Base-by-base conservation (phyloP, 2,888 invertebrate genomes). In the Thyatira batis region DNA sequence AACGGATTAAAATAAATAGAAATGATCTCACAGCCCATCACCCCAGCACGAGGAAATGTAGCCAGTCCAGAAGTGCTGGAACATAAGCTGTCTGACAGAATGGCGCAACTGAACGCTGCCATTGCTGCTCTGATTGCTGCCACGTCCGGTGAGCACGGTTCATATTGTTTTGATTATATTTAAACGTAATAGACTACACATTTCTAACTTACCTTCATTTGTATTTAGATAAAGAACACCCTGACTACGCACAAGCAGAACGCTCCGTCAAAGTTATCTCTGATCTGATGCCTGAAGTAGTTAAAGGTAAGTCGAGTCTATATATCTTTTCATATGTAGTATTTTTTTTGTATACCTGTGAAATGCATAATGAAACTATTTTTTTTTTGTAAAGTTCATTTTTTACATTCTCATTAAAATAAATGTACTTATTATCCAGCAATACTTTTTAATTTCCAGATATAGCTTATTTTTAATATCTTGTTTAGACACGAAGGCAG, bases 171-270 rank as follows among this genome's bases (percentile, higher is more conserved):
- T 13, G 13, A 2, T 39, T 0, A 17, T 0, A 17, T 8, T 8
- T 39, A 0, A 2, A 11, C 0, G 1, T 8, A 5, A 8, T 8
- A 27, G 28, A 30, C 43, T 5, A 13, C 11, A 2, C 20, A 21
- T 20, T 27, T 46, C 53, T 20, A 9, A 20, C 1, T 21, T 39
- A 39, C 13, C 11, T 8, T 39, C 8, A 10, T 45, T 53, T 51
- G n/a, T 11, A 54, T 53, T 17, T 53, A 82, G 82, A 77, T 66
- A 65, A 62, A 10, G 67, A 74, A 28, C 66, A 69, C 3, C 75
- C 76, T 0, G 70, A 80, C 59, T 78, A 78, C 45, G 59, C 58
- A 0, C 57, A 63, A 3, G 81, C 80, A 0, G 76, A 78, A 11
- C 21, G 64, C 1, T 71, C 80, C 0, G 55, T 72, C 13, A 65